These are phyloP conservation scores for Drosophila insularis DNA, from an alignment of 1,140 invertebrate species.

Conservation along the genomic window DNA sequence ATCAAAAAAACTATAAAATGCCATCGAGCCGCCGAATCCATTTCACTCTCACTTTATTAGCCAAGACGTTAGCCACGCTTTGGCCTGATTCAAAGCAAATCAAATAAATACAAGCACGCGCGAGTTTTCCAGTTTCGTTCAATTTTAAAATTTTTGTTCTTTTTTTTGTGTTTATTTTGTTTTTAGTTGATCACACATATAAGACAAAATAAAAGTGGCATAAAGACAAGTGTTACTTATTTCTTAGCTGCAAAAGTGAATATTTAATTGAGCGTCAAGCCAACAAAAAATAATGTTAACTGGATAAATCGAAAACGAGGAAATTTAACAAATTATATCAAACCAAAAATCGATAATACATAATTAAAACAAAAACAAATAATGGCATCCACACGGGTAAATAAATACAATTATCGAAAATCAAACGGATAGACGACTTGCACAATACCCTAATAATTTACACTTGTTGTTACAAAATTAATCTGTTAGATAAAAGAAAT, in stretches of 20 bases:
- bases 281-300: slow-evolving; percentile 20
- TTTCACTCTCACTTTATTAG: slow-evolving; percentile 77
- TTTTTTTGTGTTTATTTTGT: slow-evolving; percentile 8
- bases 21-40: slow-evolving; percentile 41
- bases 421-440: no score
- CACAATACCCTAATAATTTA: no score
- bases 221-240: not conserved
- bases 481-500: no score
- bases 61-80: slow-evolving; percentile 51
- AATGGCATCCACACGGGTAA: slow-evolving; percentile 65
- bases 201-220: slow-evolving; percentile 1
- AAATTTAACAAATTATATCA: slow-evolving; percentile 19
- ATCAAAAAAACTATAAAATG: slow-evolving; percentile 59
- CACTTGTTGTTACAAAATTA: no score
- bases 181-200: slow-evolving; percentile 16
- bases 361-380: slow-evolving; percentile 37
- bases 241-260: slow-evolving; percentile 27
- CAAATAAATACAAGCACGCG: not conserved
- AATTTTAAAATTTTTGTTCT: slow-evolving; percentile 3
- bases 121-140: slow-evolving; percentile 2
- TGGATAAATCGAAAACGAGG: not conserved
- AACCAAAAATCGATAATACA: slow-evolving; percentile 21
- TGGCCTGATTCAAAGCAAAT: slow-evolving; percentile 4
- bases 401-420: slow-evolving; percentile 35
- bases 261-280: slow-evolving; percentile 43